Percentiles rank a stretch among this genome's conserved stretches.
These are phyloP conservation scores for Cyclargus thomasi DNA, from an alignment of 1,140 invertebrate genomes.

Conservation along the genomic window DNA sequence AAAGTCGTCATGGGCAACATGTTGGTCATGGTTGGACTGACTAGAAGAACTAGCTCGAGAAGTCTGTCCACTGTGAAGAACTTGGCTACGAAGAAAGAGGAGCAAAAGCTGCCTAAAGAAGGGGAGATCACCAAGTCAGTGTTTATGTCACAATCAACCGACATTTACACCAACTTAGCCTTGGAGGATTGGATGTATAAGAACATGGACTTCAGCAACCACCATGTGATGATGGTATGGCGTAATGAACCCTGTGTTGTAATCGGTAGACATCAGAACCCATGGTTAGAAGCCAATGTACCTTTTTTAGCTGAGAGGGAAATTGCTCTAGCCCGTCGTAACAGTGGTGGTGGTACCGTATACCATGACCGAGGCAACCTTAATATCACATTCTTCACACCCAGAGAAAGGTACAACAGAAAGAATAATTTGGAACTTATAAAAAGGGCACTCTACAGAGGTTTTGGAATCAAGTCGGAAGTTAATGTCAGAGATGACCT, in stretches of 20 bases:
- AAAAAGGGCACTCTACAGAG: constrained; percentile 83
- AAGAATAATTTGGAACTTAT: constrained; percentile 91
- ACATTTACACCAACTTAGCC: constrained; percentile 94
- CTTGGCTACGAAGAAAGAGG: constrained; percentile 39
- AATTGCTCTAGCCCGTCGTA: constrained; percentile 87
- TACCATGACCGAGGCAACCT: constrained; percentile 97
- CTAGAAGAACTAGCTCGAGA: constrained; percentile 53
- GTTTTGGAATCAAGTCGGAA: constrained; percentile 84
- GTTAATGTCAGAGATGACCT: constrained; percentile 90
- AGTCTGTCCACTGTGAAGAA: constrained; percentile 44
- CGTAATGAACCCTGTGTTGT: constrained; percentile 95
- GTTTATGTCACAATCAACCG: constrained; percentile 92
- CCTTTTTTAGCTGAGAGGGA: constrained; percentile 77
- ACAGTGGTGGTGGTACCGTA: constrained; percentile 97
- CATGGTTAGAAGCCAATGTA: constrained; percentile 93
- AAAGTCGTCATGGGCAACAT: constrained; percentile 52
- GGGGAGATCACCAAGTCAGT: constrained; percentile 85
- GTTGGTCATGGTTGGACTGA: constrained; percentile 52
- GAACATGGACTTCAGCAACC: constrained; percentile 86
- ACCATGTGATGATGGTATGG: constrained; percentile 92
- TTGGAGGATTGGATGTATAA: constrained; percentile 96
- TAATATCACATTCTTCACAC: constrained; percentile 93
- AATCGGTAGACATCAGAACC: constrained; percentile 97
- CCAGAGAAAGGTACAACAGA: constrained; percentile 85
- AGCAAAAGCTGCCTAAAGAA: constrained; percentile 55